Conservation (phyloP, 2,113 vertebrate genomes). For the Rhombomys opimus region DNA sequence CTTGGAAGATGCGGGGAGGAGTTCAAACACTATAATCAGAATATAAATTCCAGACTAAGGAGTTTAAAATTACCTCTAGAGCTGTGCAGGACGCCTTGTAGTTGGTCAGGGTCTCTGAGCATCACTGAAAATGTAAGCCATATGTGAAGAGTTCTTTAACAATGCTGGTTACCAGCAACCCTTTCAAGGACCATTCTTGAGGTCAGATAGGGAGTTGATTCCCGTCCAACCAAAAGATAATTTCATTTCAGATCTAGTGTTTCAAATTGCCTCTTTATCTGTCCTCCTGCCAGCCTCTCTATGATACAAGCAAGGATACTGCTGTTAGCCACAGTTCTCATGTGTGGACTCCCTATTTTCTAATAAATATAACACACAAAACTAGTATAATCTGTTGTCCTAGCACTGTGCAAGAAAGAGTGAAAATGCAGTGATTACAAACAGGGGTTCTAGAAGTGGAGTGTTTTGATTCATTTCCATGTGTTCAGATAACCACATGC, state of each 20-base stretch:
- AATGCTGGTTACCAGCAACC: not conserved
- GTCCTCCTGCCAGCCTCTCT: not conserved
- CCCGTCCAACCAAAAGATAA: conserved; percentile 16
- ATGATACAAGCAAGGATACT: not conserved
- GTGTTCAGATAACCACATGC: not conserved
- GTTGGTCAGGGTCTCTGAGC: not conserved
- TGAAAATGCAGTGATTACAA: not conserved
- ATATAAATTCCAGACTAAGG: not conserved
- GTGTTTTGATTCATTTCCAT: not conserved
- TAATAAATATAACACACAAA: not conserved
- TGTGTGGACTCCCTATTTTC: not conserved
- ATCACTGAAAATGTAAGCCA: not conserved
- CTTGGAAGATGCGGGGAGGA: rapidly evolving
- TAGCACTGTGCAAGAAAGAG: not conserved
- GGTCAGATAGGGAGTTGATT: not conserved
- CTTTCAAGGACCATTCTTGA: not conserved
- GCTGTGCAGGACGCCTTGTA: not conserved
- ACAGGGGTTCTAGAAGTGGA: not conserved
- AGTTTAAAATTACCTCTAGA: conserved; percentile 17
- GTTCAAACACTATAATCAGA: not conserved
- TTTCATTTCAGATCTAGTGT: not conserved
- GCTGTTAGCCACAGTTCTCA: not conserved
- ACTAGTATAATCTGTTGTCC: not conserved
- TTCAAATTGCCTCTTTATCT: not conserved
- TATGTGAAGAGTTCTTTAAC: conserved; percentile 12